Evolutionary conservation across 2,113 vertebrate genomes (phyloP), one percentile per base, ranked within the genome.

Genomic region (Grus americana): DNA sequence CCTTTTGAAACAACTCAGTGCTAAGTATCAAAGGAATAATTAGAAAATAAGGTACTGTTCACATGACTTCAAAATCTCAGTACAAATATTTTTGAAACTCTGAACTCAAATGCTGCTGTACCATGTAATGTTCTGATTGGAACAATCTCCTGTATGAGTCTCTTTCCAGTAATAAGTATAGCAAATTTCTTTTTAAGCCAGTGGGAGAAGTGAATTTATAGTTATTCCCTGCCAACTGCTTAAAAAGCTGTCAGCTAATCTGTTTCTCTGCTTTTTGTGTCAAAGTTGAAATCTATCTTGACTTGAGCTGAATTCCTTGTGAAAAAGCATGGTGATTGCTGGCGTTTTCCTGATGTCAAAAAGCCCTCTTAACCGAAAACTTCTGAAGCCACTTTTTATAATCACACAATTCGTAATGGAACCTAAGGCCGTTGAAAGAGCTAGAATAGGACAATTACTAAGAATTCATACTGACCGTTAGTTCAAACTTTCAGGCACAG

Each of bases 151-250:
- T 96, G 81, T 80, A 91, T 70, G 91, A 97, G 94, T 93, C 97
- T 97, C 97, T 96, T 98, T 98, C 97, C 98, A 98, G 97, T 98
- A 98, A 98, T 96, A 97, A 98, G 95, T 81, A 94, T 76, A 98
- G 94, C 90, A 97, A 97, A 94, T 97, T 98, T 97, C 94, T 98
- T 97, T 93, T 67, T 90, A 95, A 94, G 88, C 87, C 81, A 66
- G 81, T 85, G 86, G 91, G 96, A 94, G 93, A 97, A 93, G 75
- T 92, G 92, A 92, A 93, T 95, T 96, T 96, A 90, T 93, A 93
- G 88, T 96, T 95, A 83, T 95, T 97, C 95, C 84, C 92, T 89
- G 88, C 92, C 96, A 98, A 46, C 88, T 79, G 92, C 95, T 98
- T 79, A 46, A 78, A 97, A 94, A 95, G 54, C 95, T 95, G 95